Conservation (phyloP, 2,888 invertebrate species). For the Reticulitermes lucifugus region DNA sequence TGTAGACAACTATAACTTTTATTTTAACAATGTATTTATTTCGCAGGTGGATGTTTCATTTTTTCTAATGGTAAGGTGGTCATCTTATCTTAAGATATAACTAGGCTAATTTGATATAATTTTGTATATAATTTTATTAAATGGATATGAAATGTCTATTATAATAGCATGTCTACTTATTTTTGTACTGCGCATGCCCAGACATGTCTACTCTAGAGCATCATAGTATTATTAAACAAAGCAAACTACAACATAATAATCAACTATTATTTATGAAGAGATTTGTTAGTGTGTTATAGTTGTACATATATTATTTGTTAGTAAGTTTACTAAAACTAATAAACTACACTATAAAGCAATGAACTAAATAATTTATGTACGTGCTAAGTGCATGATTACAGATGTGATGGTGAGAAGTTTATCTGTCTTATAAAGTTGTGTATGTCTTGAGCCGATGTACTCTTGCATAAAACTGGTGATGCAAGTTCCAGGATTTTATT, state of each 20-base stretch:
- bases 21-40: not conserved
- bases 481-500: too few species aligned
- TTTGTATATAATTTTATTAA: not conserved
- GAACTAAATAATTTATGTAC: too few species aligned
- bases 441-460: too few species aligned
- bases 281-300: not conserved
- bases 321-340: too few species aligned
- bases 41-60: too few species aligned
- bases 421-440: too few species aligned
- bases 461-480: too few species aligned
- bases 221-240: not conserved
- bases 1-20: not conserved
- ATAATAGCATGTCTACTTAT: not conserved
- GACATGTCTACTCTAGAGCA: not conserved
- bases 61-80: too few species aligned
- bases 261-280: not conserved
- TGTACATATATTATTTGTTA: too few species aligned
- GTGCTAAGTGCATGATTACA: not conserved
- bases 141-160: not conserved
- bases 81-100: too few species aligned
- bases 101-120: not conserved
- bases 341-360: too few species aligned
- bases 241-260: not conserved
- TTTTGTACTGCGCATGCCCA: conserved; percentile 31
- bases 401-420: not conserved